A percentile compares a stretch with the other conserved stretches of the same genome.
Evolutionary conservation across 92 coral and sea anemone genomes (phyloP).

Genomic region (Parazoanthus atlanticus): DNA sequence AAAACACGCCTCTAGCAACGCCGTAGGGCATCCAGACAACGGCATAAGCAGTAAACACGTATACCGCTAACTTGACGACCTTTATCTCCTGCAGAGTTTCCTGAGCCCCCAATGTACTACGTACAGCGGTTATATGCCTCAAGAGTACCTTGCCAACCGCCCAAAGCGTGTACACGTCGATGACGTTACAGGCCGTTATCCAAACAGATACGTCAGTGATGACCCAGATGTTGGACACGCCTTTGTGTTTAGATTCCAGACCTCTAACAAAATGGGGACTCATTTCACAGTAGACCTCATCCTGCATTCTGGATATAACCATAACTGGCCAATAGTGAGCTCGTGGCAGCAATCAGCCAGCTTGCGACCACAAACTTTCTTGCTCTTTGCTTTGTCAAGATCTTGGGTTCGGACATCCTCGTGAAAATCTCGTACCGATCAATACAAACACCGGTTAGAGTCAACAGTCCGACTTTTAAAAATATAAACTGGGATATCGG

Average conservation of each 20-base stretch:
- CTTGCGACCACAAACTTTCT: neutral
- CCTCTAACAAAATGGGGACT: neutral
- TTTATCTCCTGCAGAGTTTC: constrained; percentile 17
- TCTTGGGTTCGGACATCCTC: neutral
- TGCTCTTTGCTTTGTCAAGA: neutral
- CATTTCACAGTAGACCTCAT: neutral
- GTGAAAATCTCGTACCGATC: neutral
- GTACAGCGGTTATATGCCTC: neutral
- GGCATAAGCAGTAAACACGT: neutral
- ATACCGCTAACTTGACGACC: neutral
- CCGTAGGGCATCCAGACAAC: constrained; percentile 1
- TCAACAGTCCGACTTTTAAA: neutral
- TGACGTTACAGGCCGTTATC: neutral
- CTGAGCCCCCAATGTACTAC: constrained; percentile 10
- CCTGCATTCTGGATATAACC: constrained; percentile 5
- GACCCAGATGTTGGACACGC: neutral
- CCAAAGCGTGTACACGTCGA: constrained; percentile 1
- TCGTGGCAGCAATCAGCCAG: neutral
- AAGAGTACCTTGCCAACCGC: neutral
- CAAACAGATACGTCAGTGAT: neutral
- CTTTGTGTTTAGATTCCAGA: neutral
- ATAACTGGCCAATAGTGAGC: neutral
- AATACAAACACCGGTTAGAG: neutral
- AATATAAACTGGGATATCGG: constrained; percentile 11
- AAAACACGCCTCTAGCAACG: neutral